Evolutionary conservation across 2,888 invertebrate genomes (phyloP).

Genomic region (Folsomia manolachei): DNA sequence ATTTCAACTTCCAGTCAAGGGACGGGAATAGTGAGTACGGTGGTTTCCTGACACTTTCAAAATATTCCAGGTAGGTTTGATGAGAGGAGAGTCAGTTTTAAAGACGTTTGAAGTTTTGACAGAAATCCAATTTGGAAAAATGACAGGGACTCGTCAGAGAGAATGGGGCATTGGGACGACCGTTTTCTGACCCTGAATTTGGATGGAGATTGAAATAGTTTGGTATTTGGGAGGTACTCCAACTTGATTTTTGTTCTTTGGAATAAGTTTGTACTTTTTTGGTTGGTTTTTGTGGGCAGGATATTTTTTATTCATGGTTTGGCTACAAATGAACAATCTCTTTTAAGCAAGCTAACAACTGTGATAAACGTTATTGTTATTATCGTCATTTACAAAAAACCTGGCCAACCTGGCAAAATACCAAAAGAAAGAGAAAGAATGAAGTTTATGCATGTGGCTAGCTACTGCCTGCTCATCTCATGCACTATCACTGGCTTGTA

Average conservation of each 20-base stretch:
- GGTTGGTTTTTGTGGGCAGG: not conserved
- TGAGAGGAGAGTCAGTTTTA: slow-evolving; percentile 4
- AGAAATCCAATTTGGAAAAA: slow-evolving; percentile 51
- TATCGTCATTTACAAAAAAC: slow-evolving; percentile 16
- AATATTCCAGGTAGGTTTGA: slow-evolving; percentile 12
- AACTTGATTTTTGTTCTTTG: no score
- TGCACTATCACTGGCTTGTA: not conserved
- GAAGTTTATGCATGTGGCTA: not conserved
- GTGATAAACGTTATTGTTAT: slow-evolving; percentile 23
- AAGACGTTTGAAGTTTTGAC: slow-evolving; percentile 48
- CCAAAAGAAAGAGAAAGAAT: slow-evolving; percentile 6
- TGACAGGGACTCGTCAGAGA: slow-evolving; percentile 48
- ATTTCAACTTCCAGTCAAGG: no score
- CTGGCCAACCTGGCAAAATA: slow-evolving; percentile 20
- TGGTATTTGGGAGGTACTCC: not conserved
- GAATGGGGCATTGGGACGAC: not conserved
- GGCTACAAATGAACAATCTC: slow-evolving; percentile 9
- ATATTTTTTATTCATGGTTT: slow-evolving; percentile 16
- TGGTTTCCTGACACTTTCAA: not conserved
- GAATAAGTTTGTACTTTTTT: not conserved
- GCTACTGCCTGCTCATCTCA: not conserved
- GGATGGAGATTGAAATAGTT: not conserved
- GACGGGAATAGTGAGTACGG: no score
- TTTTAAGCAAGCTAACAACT: slow-evolving; percentile 12
- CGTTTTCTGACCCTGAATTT: not conserved